Percentiles rank a stretch among this genome's conserved stretches.
These are phyloP conservation scores for Ichneumon xanthorius DNA, from an alignment of 2,888 invertebrate species.

Conservation along the genomic window DNA sequence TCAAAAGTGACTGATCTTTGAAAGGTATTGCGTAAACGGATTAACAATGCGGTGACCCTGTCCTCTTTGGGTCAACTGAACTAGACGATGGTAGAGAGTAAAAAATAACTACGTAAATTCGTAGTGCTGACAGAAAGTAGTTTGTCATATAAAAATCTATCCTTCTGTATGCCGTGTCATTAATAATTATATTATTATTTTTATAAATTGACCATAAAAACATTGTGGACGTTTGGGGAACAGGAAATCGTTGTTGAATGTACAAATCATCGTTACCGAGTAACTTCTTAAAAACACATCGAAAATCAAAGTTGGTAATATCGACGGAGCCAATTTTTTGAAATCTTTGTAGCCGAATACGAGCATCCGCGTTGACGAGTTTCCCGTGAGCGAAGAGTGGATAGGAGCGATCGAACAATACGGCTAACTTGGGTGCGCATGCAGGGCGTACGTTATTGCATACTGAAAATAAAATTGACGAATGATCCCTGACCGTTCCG, in stretches of 20 bases:
- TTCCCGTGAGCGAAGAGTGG: background rate
- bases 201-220: background rate
- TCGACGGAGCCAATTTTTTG: background rate
- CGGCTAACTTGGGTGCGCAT: background rate
- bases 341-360: background rate
- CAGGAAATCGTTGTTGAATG: background rate
- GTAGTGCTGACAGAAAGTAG: background rate
- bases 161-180: background rate
- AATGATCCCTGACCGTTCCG: conserved; percentile 68
- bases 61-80: background rate
- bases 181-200: background rate
- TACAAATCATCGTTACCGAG: no score
- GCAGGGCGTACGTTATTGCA: conserved; percentile 11
- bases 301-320: background rate
- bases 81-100: background rate
- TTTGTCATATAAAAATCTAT: background rate
- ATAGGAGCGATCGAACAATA: background rate
- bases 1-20: background rate
- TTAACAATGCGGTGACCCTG: background rate
- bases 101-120: no score
- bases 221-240: background rate
- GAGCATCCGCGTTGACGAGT: background rate
- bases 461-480: conserved; percentile 74
- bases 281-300: background rate
- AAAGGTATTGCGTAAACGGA: background rate